Evolutionary conservation across 2,113 vertebrate species (phyloP).

Genomic region (Clinocottus analis): DNA sequence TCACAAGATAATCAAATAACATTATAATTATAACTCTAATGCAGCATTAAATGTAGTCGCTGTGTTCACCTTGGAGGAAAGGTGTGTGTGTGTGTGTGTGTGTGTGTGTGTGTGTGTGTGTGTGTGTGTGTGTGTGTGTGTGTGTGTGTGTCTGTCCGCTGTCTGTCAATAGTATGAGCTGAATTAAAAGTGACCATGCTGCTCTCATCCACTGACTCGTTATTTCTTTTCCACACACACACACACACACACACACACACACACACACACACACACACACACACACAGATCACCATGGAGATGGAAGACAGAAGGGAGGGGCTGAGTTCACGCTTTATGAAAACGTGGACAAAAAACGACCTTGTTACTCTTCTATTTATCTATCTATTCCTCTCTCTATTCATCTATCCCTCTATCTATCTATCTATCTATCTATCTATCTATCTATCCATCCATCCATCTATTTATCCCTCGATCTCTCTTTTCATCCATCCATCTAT

Average conservation of each 20-base stretch:
- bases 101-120: neutral
- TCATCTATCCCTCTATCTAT: too few species aligned
- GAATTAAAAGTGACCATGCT: constrained; percentile 15
- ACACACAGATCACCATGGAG: constrained; percentile 60
- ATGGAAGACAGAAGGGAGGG: constrained; percentile 32
- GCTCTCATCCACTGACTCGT: constrained; percentile 24
- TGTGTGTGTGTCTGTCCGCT: neutral
- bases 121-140: constrained; percentile 11
- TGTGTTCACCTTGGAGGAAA: too few species aligned
- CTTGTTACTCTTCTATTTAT: too few species aligned
- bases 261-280: constrained; percentile 5
- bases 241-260: constrained; percentile 4
- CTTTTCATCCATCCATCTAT: too few species aligned
- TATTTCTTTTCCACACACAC: neutral
- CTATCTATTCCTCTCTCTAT: too few species aligned
- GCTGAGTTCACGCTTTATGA: constrained; percentile 20
- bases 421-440: too few species aligned
- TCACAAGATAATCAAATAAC: neutral
- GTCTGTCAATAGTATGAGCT: neutral
- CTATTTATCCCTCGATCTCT: too few species aligned
- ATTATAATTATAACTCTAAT: neutral
- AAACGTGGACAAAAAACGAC: constrained; percentile 30
- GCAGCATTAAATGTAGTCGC: neutral
- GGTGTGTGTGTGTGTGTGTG: neutral
- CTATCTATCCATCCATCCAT: too few species aligned